These are phyloP conservation scores for Pachypanchax playfairii DNA, from an alignment of 2,113 vertebrate genomes.

Conservation along the genomic window DNA sequence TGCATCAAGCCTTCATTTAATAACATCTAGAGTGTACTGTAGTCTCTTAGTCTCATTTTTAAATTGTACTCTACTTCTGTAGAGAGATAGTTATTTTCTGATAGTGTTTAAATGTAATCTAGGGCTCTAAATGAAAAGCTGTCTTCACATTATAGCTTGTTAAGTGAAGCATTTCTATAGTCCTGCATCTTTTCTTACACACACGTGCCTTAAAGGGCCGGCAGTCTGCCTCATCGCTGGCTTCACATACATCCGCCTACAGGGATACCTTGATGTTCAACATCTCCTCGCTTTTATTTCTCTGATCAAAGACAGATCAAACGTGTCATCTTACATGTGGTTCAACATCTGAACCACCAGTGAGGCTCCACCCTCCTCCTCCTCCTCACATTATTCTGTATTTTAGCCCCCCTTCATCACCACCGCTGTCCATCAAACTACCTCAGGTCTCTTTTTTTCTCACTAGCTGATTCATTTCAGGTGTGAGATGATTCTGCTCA, in stretches of 20 bases:
- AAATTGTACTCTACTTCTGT: slow-evolving; percentile 61
- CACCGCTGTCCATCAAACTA: slow-evolving; percentile 51
- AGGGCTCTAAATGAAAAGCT: slow-evolving; percentile 35
- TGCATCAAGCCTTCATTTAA: slow-evolving; percentile 56
- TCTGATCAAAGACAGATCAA: not conserved
- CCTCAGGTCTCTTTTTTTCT: slow-evolving; percentile 48
- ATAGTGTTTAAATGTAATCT: slow-evolving; percentile 57
- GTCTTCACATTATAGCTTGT: slow-evolving; percentile 62
- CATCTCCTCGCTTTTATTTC: not conserved
- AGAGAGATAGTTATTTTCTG: slow-evolving; percentile 65
- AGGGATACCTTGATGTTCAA: slow-evolving; percentile 62
- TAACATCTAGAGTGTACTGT: slow-evolving; percentile 59
- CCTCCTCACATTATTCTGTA: not conserved
- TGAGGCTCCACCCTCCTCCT: not conserved
- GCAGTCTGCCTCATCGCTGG: slow-evolving; percentile 32
- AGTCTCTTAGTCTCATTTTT: slow-evolving; percentile 51
- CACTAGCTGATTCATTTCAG: not conserved
- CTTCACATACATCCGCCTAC: slow-evolving; percentile 27
- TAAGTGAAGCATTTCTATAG: slow-evolving; percentile 55
- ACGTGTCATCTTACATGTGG: too few species aligned
- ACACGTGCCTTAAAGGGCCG: slow-evolving; percentile 62
- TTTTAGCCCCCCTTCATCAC: slow-evolving; percentile 9
- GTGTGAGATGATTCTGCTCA: slow-evolving; percentile 4
- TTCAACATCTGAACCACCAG: not conserved
- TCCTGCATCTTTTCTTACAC: slow-evolving; percentile 60